A percentile compares a stretch with the other conserved stretches of the same genome.
Evolutionary conservation across 2,113 vertebrate species (phyloP).

Genomic region (Toxotes chatareus): DNA sequence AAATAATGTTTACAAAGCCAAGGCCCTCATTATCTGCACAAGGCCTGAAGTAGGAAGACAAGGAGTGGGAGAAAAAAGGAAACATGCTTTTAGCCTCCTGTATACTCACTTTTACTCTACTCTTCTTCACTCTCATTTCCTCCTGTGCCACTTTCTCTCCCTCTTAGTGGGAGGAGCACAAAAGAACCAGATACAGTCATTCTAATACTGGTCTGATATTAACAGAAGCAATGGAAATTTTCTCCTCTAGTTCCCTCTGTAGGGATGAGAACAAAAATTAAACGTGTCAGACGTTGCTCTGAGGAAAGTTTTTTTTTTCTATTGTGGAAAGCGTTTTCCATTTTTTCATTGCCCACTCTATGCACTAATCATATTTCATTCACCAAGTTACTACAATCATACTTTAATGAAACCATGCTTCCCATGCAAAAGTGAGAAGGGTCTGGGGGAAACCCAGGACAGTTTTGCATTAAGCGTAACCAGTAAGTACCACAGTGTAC

Average conservation of each 20-base stretch:
- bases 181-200: constrained; percentile 24
- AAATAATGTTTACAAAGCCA: constrained; percentile 86
- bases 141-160: constrained; percentile 47
- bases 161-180: constrained; percentile 24
- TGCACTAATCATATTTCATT: not conserved
- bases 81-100: constrained; percentile 75
- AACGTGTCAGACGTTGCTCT: not conserved
- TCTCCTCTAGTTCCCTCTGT: constrained; percentile 1
- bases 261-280: not conserved
- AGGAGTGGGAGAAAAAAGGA: constrained; percentile 46
- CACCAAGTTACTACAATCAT: not conserved
- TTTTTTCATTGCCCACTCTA: not conserved
- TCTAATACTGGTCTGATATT: constrained; percentile 6
- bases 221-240: constrained; percentile 39
- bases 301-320: not conserved
- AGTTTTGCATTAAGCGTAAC: not conserved
- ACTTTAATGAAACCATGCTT: not conserved
- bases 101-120: constrained; percentile 59
- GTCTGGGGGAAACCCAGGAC: not conserved
- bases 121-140: constrained; percentile 59
- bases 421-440: not conserved
- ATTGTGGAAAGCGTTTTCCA: not conserved
- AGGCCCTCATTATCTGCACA: constrained; percentile 79
- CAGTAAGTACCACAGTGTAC: not conserved
- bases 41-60: constrained; percentile 67